These are phyloP conservation scores for Chionoecetes opilio DNA, from an alignment of 1,140 invertebrate genomes.

Conservation along the genomic window DNA sequence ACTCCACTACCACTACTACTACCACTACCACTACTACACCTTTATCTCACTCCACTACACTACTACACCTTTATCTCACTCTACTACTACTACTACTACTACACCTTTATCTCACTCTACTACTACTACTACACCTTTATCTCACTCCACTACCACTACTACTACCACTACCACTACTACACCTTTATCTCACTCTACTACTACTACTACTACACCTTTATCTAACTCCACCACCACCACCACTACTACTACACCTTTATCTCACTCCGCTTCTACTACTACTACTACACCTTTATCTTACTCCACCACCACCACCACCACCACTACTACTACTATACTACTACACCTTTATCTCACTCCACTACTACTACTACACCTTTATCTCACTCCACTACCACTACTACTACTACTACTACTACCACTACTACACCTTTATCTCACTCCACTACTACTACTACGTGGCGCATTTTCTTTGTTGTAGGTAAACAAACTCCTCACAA, in stretches of 20 bases:
- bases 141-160: conserved; percentile 10
- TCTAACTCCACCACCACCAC: not conserved
- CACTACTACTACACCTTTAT: not conserved
- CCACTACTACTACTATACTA: not conserved
- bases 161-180: not conserved
- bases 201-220: too few species aligned
- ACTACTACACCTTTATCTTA: too few species aligned
- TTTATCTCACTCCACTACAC: too few species aligned
- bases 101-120: too few species aligned
- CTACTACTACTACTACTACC: conserved; percentile 36
- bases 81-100: conserved; percentile 32
- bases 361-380: too few species aligned
- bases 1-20: not conserved
- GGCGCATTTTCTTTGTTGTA: not conserved
- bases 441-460: conserved; percentile 39
- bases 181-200: too few species aligned
- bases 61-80: too few species aligned
- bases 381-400: not conserved
- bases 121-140: too few species aligned
- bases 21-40: conserved; percentile 10
- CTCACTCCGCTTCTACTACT: not conserved
- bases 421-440: too few species aligned
- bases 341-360: too few species aligned
- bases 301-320: not conserved
- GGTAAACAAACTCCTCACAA: not conserved